Base-by-base conservation (phyloP, 1,140 invertebrate species). In the Galendromus occidentalis region DNA sequence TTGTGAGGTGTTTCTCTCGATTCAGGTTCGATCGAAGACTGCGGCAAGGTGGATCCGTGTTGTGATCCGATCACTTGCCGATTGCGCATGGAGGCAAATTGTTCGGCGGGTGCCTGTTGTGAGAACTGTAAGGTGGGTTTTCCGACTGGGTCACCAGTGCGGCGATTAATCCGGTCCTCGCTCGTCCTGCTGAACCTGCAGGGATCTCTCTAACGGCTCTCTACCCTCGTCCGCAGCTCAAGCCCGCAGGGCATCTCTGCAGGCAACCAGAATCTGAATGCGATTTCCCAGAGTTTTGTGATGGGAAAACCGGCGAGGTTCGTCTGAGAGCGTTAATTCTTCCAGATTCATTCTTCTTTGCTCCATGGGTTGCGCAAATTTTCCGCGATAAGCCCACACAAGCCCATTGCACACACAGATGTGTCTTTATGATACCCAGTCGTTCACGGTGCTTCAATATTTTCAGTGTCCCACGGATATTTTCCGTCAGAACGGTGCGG, bases 61-160 rank as follows among this genome's bases (percentile, higher is more conserved):
- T 97, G 92, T 78, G 91, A 96, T 77, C 87, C 89, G 64, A 86
- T 89, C 73, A 95, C 91, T 20, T 97, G 93, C 76, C 87, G 91
- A 67, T 81, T 96, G 25, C 88, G 83, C 64, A 84, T 84, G 64
- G 91, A 93, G 75, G 84, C 92, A 0, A 84, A 93, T 77, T 97
- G 93, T 76, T 88, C 90, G 33, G 82, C 82, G 17, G 91, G 91
- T 7, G 85, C 86, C 28, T 97, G 93, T 78, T 97, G 93, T 76
- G 84, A 86, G 69, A 82, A 88, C 69, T 94, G 89, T 75, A 85
- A 85, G 78, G 90, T 92, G 80, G 79, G 78, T 72, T 67, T 22
- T 41, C 18, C 42, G 42, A n/a, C n/a, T n/a, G n/a, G n/a, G n/a
- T n/a, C n/a, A n/a, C n/a, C n/a, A n/a, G n/a, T n/a, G n/a, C n/a